A percentile compares a stretch with the other conserved stretches of the same genome.
Conservation (phyloP, 2,797 vertebrate species). For the Xerus rutilus region DNA sequence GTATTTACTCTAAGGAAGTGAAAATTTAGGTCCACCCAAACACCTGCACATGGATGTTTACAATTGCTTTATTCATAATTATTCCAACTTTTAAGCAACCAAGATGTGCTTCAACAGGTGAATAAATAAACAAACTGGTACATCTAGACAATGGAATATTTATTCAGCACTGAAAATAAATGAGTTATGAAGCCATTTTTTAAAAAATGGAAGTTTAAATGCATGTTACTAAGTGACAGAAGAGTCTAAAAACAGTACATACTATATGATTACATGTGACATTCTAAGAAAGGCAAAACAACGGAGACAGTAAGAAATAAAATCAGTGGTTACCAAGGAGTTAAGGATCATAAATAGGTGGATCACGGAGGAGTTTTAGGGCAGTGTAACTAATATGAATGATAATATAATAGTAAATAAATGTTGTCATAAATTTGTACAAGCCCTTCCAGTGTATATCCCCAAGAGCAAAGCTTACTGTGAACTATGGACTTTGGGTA, state of each 20-base stretch:
- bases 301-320: neutral
- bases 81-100: neutral
- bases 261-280: neutral
- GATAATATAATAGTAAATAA: neutral
- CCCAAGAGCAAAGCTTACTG: neutral
- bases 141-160: neutral
- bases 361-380: neutral
- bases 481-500: neutral
- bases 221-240: neutral
- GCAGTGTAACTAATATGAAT: neutral
- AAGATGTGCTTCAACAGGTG: neutral
- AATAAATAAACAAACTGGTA: neutral
- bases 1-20: neutral
- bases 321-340: neutral
- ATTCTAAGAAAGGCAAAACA: neutral
- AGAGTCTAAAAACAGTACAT: neutral
- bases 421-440: neutral
- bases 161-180: neutral
- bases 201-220: neutral
- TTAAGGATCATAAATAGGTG: neutral
- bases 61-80: neutral
- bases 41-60: neutral
- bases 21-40: neutral
- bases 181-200: neutral
- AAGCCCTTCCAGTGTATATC: neutral